phyloP scores from a whole-genome alignment of 2,797 vertebrate genomes.

The Malacoraja senta region DNA sequence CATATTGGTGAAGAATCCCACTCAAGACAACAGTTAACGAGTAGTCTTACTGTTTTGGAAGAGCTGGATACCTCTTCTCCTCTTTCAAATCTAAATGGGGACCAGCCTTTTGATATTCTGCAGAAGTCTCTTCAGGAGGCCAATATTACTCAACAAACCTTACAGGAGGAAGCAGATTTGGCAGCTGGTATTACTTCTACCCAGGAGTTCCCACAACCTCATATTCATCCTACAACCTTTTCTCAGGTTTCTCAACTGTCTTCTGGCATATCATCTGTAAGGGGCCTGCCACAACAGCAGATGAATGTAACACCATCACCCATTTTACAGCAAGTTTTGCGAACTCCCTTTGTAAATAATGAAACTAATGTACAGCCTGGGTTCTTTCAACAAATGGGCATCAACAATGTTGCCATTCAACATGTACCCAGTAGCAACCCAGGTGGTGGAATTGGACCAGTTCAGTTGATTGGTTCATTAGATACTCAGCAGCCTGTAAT shows the following conservation, averaged over 20 bases:
- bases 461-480: conserved; percentile 88
- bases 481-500: conserved; percentile 80
- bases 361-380: conserved; percentile 75
- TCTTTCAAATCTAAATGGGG: conserved; percentile 80
- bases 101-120: conserved; percentile 96
- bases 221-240: conserved; percentile 82
- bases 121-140: conserved; percentile 97
- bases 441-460: conserved; percentile 73
- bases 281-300: conserved; percentile 72
- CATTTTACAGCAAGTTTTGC: conserved; percentile 65
- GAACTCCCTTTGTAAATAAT: conserved; percentile 70
- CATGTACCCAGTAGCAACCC: conserved; percentile 78
- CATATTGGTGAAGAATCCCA: conserved; percentile 75
- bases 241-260: conserved; percentile 61
- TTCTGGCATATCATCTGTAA: conserved; percentile 70
- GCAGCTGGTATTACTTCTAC: conserved; percentile 80
- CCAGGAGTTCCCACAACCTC: conserved; percentile 70
- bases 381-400: conserved; percentile 80
- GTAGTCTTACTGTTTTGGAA: conserved; percentile 92
- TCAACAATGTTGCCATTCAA: conserved; percentile 71
- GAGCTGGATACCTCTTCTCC: conserved; percentile 79
- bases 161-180: conserved; percentile 93
- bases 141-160: conserved; percentile 95
- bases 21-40: conserved; percentile 82
- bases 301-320: conserved; percentile 72